These are phyloP conservation scores for Hyperoodon ampullatus DNA, from an alignment of 2,113 vertebrate genomes.

Conservation along the genomic window DNA sequence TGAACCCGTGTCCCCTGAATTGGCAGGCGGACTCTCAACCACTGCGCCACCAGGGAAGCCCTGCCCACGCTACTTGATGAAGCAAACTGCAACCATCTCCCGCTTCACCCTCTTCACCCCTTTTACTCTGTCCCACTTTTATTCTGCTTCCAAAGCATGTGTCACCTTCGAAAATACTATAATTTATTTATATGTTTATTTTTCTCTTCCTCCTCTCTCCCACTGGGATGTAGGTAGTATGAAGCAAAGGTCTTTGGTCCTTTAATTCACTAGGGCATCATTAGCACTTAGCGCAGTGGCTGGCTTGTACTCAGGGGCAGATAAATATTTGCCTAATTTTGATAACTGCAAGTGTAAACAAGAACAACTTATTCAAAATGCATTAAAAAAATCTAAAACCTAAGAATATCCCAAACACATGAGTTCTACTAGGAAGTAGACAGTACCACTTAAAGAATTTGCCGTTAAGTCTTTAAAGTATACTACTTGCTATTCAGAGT, in stretches of 20 bases:
- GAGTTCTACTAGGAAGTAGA: not conserved
- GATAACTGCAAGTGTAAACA: not conserved
- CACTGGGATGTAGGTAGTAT: not conserved
- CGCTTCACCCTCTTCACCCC: accelerated
- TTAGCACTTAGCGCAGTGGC: not conserved
- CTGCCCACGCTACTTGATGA: not conserved
- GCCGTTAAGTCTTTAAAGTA: not conserved
- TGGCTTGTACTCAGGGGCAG: not conserved
- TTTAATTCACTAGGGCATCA: not conserved
- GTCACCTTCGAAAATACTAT: not conserved
- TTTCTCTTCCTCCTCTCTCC: not conserved
- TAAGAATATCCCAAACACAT: not conserved
- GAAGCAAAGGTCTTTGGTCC: not conserved
- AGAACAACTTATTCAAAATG: not conserved
- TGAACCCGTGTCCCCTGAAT: too few relatives aligned
- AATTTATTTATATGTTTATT: not conserved
- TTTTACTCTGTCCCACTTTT: not conserved
- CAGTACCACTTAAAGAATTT: not conserved
- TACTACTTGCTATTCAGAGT: not conserved
- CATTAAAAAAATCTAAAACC: not conserved
- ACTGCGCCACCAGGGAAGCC: too few relatives aligned
- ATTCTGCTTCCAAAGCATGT: not conserved
- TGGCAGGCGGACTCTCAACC: too few relatives aligned
- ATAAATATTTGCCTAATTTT: not conserved
- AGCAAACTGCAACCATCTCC: not conserved